Conservation (phyloP, 2,888 invertebrate genomes). For the Drosophila emarginata region DNA sequence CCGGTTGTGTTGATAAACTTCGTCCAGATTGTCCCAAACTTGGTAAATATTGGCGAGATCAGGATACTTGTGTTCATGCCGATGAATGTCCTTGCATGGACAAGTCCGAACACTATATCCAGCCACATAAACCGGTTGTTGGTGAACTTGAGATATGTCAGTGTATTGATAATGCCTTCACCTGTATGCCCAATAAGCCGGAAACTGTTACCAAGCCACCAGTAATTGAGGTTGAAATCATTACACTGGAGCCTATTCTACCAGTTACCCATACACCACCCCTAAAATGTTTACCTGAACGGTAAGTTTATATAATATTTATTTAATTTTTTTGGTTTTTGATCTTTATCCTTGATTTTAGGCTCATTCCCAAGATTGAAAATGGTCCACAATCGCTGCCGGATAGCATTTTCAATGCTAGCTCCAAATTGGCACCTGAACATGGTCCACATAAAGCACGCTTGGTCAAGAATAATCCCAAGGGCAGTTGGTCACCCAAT, state of each 20-base stretch:
- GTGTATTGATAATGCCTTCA: slow-evolving; percentile 89
- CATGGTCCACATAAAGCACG: slow-evolving; percentile 84
- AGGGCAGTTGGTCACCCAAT: slow-evolving; percentile 88
- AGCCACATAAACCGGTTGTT: slow-evolving; percentile 87
- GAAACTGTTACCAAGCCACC: slow-evolving; percentile 22
- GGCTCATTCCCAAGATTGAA: slow-evolving; percentile 82
- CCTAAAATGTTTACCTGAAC: slow-evolving; percentile 81
- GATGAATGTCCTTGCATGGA: slow-evolving; percentile 90
- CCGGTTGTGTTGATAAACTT: slow-evolving; percentile 80
- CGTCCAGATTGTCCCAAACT: slow-evolving; percentile 83
- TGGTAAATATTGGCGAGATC: slow-evolving; percentile 88
- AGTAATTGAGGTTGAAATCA: slow-evolving; percentile 12
- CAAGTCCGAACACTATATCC: slow-evolving; percentile 85
- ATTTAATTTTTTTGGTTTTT: background rate
- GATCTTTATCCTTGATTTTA: slow-evolving; percentile 26
- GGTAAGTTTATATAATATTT: slow-evolving; percentile 64
- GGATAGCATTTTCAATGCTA: slow-evolving; percentile 85
- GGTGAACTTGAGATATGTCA: slow-evolving; percentile 89
- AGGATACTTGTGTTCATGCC: slow-evolving; percentile 87
- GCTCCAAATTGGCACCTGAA: slow-evolving; percentile 83
- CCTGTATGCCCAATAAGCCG: slow-evolving; percentile 83
- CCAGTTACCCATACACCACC: slow-evolving; percentile 82
- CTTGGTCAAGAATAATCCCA: slow-evolving; percentile 81
- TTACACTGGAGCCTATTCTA: slow-evolving; percentile 40
- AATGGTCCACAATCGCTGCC: slow-evolving; percentile 83